Percentiles rank a stretch among this genome's conserved stretches.
phyloP scores from a whole-genome alignment of 2,797 vertebrate genomes.

The Sebastes kiyomatsui region DNA sequence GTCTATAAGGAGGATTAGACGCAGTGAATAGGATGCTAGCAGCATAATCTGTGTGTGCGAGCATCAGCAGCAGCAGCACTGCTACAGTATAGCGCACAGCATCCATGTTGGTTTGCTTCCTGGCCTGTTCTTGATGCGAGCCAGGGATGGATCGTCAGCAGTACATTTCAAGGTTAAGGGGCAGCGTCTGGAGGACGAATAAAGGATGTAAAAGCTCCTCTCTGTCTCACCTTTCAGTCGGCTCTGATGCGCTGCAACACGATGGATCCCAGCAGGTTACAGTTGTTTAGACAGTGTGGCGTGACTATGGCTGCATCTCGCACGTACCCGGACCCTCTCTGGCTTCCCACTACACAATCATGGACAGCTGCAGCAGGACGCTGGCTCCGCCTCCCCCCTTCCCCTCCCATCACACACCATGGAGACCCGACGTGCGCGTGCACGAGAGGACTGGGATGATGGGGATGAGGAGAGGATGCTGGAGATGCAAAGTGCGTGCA shows the following conservation, averaged over 20 bases:
- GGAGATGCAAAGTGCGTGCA: background rate
- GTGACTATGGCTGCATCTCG: conserved; percentile 81
- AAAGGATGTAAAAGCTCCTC: background rate
- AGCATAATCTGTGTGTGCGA: conserved; percentile 67
- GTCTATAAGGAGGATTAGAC: conserved; percentile 52
- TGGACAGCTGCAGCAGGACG: conserved; percentile 80
- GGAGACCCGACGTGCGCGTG: conserved; percentile 65
- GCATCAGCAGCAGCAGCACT: conserved; percentile 63
- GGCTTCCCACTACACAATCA: conserved; percentile 66
- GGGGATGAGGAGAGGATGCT: conserved; percentile 11
- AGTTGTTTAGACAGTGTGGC: conserved; percentile 45
- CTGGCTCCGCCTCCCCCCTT: conserved; percentile 67
- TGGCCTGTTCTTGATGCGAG: conserved; percentile 71
- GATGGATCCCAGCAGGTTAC: conserved; percentile 53
- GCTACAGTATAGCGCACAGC: conserved; percentile 73
- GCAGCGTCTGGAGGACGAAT: background rate
- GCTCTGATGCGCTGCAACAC: conserved; percentile 52
- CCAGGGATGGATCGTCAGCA: conserved; percentile 61
- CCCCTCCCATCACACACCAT: conserved; percentile 25
- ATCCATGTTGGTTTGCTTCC: conserved; percentile 85
- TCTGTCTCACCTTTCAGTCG: conserved; percentile 75
- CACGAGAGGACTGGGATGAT: conserved; percentile 1
- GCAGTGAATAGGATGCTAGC: conserved; percentile 33
- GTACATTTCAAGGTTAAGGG: conserved; percentile 53
- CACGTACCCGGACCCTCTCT: conserved; percentile 62